These are phyloP conservation scores for Zaprionus ghesquierei DNA, from an alignment of 1,140 invertebrate species.

Conservation along the genomic window DNA sequence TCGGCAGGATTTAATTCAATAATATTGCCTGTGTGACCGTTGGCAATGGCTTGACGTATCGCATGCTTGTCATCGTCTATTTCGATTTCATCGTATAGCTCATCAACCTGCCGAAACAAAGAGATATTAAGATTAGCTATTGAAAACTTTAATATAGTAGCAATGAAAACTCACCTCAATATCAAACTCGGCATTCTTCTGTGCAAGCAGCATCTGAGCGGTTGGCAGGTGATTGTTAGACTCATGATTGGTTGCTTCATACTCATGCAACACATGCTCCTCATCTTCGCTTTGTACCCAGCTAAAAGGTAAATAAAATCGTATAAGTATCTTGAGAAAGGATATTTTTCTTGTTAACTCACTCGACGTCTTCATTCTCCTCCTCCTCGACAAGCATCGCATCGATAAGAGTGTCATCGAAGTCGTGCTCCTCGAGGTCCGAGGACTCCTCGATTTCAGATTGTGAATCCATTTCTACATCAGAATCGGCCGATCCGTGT, in stretches of 20 bases:
- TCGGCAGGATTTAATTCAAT: conserved; percentile 77
- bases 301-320: background rate
- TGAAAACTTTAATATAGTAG: background rate
- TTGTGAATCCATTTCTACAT: conserved; percentile 84
- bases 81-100: conserved; percentile 84
- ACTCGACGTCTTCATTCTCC: conserved; percentile 57
- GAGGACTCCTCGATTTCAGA: conserved; percentile 83
- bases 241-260: conserved; percentile 31
- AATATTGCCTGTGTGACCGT: conserved; percentile 43
- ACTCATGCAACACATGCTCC: conserved; percentile 52
- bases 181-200: conserved; percentile 67
- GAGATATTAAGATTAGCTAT: background rate
- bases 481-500: conserved; percentile 85
- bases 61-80: conserved; percentile 84
- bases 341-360: conserved; percentile 46
- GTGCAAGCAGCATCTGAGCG: conserved; percentile 41
- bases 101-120: conserved; percentile 56
- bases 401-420: conserved; percentile 83
- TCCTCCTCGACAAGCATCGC: conserved; percentile 77
- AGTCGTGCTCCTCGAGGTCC: conserved; percentile 83
- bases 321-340: background rate
- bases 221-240: conserved; percentile 46
- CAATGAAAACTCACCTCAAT: conserved; percentile 66
- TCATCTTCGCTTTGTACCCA: conserved; percentile 50
- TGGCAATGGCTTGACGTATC: conserved; percentile 81